A percentile compares a stretch with the other conserved stretches of the same genome.
Evolutionary conservation across 1,140 invertebrate genomes (phyloP).

Genomic region (Luehdorfia chinensis): DNA sequence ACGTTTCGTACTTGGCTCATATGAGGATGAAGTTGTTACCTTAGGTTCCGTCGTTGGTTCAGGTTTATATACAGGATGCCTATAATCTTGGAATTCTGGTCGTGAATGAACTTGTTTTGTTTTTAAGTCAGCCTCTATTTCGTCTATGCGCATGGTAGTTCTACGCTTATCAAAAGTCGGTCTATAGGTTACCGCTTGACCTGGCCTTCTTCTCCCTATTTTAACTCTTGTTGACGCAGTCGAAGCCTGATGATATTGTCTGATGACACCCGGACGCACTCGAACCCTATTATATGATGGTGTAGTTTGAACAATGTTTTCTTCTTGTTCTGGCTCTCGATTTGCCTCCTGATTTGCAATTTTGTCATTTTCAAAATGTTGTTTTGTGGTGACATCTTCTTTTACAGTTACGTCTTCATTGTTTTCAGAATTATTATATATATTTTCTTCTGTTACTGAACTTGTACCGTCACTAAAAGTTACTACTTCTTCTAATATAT

Average conservation of each 20-base stretch:
- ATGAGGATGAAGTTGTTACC: conserved; percentile 25
- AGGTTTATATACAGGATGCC: conserved; percentile 64
- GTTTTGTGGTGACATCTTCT: conserved; percentile 28
- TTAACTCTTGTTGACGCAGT: conserved; percentile 49
- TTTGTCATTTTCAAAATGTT: conserved; percentile 37
- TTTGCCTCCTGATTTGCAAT: conserved; percentile 27
- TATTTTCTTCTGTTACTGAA: conserved; percentile 33
- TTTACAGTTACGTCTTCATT: conserved; percentile 28
- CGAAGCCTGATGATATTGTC: conserved; percentile 56
- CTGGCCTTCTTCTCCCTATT: conserved; percentile 43
- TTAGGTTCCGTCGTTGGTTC: conserved; percentile 50
- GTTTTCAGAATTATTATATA: conserved; percentile 28
- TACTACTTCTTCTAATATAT: conserved; percentile 25
- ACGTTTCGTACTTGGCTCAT: conserved; percentile 48
- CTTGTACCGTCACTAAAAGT: conserved; percentile 28
- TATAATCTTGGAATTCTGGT: conserved; percentile 54
- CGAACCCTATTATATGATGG: conserved; percentile 66
- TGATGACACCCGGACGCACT: conserved; percentile 59
- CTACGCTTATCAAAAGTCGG: conserved; percentile 65
- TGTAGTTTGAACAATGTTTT: conserved; percentile 61
- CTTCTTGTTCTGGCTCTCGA: conserved; percentile 41
- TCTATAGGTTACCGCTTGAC: conserved; percentile 66
- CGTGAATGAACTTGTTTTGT: conserved; percentile 64
- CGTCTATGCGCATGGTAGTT: conserved; percentile 75
- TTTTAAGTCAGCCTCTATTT: conserved; percentile 73